Evolutionary conservation across 2,113 vertebrate species (phyloP).

Genomic region (Prietella phreatophila): DNA sequence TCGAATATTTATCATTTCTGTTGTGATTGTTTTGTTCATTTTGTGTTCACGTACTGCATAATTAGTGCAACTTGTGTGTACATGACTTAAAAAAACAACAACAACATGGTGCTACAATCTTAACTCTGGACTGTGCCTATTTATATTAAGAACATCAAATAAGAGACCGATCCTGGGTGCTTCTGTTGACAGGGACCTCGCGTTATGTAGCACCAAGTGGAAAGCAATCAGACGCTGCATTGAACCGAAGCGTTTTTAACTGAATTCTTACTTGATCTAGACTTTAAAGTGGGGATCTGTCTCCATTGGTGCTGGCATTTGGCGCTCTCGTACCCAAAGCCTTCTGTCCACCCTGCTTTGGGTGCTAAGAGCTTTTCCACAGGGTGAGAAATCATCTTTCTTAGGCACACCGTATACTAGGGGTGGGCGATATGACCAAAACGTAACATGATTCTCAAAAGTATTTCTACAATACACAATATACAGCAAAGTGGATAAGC

Average conservation of each 20-base stretch:
- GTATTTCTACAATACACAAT: not conserved
- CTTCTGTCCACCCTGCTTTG: not conserved
- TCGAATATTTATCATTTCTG: conserved; percentile 89
- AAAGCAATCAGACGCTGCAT: conserved; percentile 43
- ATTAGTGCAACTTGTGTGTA: conserved; percentile 61
- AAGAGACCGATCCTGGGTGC: conserved; percentile 67
- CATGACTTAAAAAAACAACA: conserved; percentile 63
- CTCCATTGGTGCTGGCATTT: conserved; percentile 34
- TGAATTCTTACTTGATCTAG: conserved; percentile 1
- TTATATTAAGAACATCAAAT: conserved; percentile 63
- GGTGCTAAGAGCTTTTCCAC: conserved; percentile 16
- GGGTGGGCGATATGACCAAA: not conserved
- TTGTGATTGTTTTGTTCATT: conserved; percentile 53
- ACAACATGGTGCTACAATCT: conserved; percentile 74
- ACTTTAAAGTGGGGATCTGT: not conserved
- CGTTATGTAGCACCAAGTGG: conserved; percentile 62
- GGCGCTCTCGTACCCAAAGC: not conserved
- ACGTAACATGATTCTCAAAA: not conserved
- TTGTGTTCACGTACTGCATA: conserved; percentile 67
- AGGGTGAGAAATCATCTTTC: not conserved
- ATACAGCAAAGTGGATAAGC: not conserved
- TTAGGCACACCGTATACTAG: not conserved
- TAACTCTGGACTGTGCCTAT: conserved; percentile 74
- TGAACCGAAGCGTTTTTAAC: conserved; percentile 10
- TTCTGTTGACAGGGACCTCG: conserved; percentile 69